Evolutionary conservation across 2,797 vertebrate species (phyloP).

Genomic region (Lacerta viridis): DNA sequence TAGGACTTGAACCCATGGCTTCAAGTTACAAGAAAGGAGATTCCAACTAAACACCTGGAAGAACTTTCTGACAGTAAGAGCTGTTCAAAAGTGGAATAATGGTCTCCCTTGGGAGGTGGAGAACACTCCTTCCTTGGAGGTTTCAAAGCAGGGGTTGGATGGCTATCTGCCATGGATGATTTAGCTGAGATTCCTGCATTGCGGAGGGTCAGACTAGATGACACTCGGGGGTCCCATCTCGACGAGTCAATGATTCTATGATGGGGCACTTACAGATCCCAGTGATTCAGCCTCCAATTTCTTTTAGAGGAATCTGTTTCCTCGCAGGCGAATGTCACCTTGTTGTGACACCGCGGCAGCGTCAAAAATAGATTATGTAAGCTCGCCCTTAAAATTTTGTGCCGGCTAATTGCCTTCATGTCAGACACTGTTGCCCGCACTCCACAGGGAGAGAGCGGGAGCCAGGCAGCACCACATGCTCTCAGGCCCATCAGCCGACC

Average conservation of each 20-base stretch:
- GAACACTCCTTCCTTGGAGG: neutral
- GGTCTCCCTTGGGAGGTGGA: too few relatives aligned
- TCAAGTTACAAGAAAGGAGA: too few relatives aligned
- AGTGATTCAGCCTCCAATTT: neutral
- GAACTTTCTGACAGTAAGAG: too few relatives aligned
- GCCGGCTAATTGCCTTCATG: neutral
- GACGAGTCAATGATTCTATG: neutral
- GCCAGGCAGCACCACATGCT: fast-evolving
- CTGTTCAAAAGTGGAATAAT: too few relatives aligned
- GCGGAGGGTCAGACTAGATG: too few relatives aligned
- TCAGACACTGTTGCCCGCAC: neutral
- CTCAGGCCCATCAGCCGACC: neutral
- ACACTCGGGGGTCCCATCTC: too few relatives aligned
- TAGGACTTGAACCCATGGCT: too few relatives aligned
- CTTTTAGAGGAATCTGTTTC: neutral
- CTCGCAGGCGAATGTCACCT: neutral
- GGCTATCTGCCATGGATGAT: too few relatives aligned
- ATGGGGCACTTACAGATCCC: neutral
- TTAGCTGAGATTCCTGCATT: too few relatives aligned
- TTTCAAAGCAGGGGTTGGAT: too few relatives aligned
- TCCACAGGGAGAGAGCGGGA: neutral
- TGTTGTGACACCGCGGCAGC: neutral
- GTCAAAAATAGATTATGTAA: neutral
- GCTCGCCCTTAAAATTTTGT: neutral
- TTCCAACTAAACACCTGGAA: too few relatives aligned